phyloP scores from a whole-genome alignment of 2,113 vertebrate genomes.

The Cyanistes caeruleus region DNA sequence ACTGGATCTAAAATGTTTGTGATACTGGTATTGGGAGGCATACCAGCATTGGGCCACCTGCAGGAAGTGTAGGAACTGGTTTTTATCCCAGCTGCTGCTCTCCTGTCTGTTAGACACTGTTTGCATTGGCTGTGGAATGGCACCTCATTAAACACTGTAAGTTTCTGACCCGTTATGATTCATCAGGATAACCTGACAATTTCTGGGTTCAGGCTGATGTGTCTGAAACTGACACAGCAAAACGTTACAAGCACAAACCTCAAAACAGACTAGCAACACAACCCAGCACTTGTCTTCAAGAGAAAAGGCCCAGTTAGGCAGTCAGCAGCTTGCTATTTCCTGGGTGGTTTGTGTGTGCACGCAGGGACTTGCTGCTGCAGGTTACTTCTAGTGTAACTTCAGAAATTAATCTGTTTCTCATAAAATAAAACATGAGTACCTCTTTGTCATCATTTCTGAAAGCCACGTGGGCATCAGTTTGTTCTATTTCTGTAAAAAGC shows the following conservation, averaged over 20 bases:
- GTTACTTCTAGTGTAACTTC: background rate
- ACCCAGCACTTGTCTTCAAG: background rate
- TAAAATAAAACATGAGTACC: background rate
- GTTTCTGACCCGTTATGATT: background rate
- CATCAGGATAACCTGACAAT: background rate
- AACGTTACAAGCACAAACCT: background rate
- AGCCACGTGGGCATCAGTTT: background rate
- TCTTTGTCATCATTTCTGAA: background rate
- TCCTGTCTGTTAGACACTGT: background rate
- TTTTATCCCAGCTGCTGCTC: background rate
- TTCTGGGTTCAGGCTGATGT: background rate
- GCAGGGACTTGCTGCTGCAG: background rate
- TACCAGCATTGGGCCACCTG: background rate
- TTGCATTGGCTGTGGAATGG: background rate
- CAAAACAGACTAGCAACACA: background rate
- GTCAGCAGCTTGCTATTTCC: slow-evolving; percentile 27
- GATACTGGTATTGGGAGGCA: rapidly evolving
- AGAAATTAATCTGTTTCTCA: background rate
- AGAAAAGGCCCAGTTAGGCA: background rate
- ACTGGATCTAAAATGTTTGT: background rate
- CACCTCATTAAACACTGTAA: rapidly evolving
- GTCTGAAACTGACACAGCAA: background rate
- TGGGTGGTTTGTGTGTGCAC: background rate
- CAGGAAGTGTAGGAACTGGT: background rate
- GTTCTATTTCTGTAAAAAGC: background rate